A percentile compares a stretch with the other conserved stretches of the same genome.
These are phyloP conservation scores for Crypturellus tataupa DNA, from an alignment of 2,797 vertebrate species.

Conservation along the genomic window DNA sequence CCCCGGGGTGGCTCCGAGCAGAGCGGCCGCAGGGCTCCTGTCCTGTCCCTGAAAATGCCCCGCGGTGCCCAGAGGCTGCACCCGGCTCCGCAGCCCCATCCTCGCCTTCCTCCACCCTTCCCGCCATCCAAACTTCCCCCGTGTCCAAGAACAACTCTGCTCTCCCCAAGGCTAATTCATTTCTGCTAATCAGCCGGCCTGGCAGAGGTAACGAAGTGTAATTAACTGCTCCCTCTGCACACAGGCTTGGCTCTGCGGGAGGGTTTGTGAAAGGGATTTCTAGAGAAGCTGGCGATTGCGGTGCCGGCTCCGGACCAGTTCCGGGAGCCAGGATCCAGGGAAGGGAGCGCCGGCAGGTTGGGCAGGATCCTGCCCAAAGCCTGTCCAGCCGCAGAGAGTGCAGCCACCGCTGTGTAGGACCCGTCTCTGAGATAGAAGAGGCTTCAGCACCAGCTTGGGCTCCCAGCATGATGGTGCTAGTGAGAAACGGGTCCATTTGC, in stretches of 20 bases:
- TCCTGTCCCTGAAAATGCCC: no score
- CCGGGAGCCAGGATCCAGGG: fast-evolving
- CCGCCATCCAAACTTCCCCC: no score
- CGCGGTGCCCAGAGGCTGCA: no score
- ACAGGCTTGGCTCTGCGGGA: neutral
- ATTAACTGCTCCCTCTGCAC: conserved; percentile 28
- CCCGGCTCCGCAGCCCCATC: no score
- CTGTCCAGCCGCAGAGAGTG: neutral
- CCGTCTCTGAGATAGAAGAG: fast-evolving
- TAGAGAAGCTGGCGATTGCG: neutral
- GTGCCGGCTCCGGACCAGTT: fast-evolving
- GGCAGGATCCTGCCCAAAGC: neutral
- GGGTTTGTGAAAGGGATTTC: conserved; percentile 8
- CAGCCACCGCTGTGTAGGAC: fast-evolving
- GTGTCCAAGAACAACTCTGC: neutral
- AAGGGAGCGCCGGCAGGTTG: fast-evolving
- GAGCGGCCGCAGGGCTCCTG: neutral
- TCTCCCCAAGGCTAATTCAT: neutral
- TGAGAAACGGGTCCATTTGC: neutral
- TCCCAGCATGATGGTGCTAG: fast-evolving
- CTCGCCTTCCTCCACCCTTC: no score
- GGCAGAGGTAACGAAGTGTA: neutral
- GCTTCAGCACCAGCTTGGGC: neutral
- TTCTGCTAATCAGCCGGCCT: conserved; percentile 17
- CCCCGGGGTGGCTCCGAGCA: neutral